Percentiles rank a stretch among this genome's conserved stretches.
These are phyloP conservation scores for Carapus acus DNA, from an alignment of 2,797 vertebrate species.

Conservation along the genomic window DNA sequence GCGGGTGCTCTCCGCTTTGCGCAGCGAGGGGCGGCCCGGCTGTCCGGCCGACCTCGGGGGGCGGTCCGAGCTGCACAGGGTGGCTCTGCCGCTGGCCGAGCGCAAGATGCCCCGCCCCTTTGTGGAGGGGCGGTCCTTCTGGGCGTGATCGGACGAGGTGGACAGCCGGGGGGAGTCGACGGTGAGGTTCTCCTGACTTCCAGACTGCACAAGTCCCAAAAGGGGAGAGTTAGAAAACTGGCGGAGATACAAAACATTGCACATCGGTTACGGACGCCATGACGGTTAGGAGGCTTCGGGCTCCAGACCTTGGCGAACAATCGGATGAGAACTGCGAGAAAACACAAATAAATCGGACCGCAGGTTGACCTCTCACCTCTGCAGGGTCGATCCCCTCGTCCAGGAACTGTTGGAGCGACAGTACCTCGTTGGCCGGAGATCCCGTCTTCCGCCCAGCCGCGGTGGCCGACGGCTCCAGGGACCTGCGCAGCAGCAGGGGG, in stretches of 20 bases:
- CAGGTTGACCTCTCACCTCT: constrained; percentile 64
- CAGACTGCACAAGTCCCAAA: constrained; percentile 67
- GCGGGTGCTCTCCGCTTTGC: constrained; percentile 80
- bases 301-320: too few relatives aligned
- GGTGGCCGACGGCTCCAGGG: constrained; percentile 58
- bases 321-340: too few relatives aligned
- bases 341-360: too few relatives aligned
- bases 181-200: constrained; percentile 88
- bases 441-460: constrained; percentile 56
- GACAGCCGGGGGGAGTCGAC: constrained; percentile 84
- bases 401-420: constrained; percentile 91
- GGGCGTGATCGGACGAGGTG: constrained; percentile 75
- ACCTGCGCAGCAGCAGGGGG: constrained; percentile 77
- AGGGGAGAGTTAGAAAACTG: too few relatives aligned
- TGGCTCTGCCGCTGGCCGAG: constrained; percentile 80
- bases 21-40: constrained; percentile 69
- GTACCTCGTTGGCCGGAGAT: constrained; percentile 82
- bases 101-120: constrained; percentile 79
- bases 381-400: constrained; percentile 82
- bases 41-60: constrained; percentile 50
- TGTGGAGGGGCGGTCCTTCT: constrained; percentile 69
- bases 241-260: too few relatives aligned
- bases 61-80: constrained; percentile 61
- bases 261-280: too few relatives aligned
- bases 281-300: too few relatives aligned